Evolutionary conservation across 2,888 invertebrate species (phyloP).

Genomic region (Sarcophaga subvicina): DNA sequence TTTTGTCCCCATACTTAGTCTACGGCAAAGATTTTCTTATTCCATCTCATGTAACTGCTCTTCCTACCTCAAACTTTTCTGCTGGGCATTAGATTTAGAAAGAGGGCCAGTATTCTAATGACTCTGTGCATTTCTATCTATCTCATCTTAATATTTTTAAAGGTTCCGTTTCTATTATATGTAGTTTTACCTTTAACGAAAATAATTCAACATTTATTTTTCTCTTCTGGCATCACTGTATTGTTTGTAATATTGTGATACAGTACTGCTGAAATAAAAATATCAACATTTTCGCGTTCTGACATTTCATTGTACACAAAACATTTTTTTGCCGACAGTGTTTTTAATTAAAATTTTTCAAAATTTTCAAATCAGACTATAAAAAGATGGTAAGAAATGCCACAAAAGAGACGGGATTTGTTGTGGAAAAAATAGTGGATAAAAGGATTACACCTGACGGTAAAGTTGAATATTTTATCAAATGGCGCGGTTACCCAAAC

Average conservation of each 20-base stretch:
- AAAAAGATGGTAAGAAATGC: constrained; percentile 76
- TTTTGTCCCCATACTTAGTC: too few relatives aligned
- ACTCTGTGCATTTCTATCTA: too few relatives aligned
- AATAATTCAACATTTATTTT: neutral
- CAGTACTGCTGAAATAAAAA: neutral
- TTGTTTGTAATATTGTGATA: neutral
- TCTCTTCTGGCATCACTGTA: neutral
- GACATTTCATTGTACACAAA: constrained; percentile 36
- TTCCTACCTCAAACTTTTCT: too few relatives aligned
- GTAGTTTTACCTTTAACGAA: too few relatives aligned
- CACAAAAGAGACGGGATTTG: constrained; percentile 84
- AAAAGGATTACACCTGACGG: constrained; percentile 87
- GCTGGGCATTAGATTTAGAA: too few relatives aligned
- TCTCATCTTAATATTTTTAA: too few relatives aligned
- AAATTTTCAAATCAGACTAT: constrained; percentile 51
- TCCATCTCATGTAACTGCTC: too few relatives aligned
- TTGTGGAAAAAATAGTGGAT: constrained; percentile 95
- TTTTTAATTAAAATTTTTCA: constrained; percentile 26
- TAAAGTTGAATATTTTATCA: constrained; percentile 88
- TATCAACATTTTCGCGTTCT: neutral
- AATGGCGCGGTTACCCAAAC: constrained; percentile 91
- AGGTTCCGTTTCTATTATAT: too few relatives aligned
- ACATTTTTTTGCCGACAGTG: neutral
- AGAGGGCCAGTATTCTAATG: too few relatives aligned
- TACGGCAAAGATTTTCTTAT: too few relatives aligned